phyloP scores from a whole-genome alignment of 2,113 vertebrate genomes.

The Myrmecobius fasciatus region DNA sequence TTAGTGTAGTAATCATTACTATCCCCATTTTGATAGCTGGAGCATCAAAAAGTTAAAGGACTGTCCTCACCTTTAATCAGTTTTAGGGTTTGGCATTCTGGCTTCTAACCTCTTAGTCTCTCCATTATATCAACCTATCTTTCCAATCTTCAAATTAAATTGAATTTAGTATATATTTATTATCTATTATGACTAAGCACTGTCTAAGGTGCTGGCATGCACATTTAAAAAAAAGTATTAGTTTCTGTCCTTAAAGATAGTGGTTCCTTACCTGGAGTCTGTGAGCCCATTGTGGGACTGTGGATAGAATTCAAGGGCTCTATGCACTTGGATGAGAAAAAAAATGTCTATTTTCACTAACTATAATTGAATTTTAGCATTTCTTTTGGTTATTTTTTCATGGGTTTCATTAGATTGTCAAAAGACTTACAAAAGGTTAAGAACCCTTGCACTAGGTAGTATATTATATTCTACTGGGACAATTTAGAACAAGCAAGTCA shows the following conservation, averaged over 20 bases:
- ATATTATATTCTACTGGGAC: background rate
- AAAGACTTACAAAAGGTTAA: too few species aligned
- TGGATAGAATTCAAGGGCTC: too few species aligned
- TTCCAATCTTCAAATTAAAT: background rate
- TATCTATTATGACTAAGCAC: background rate
- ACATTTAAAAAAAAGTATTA: too few species aligned
- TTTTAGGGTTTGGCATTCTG: background rate
- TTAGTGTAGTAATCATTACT: background rate
- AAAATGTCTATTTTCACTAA: background rate
- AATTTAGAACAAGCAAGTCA: background rate
- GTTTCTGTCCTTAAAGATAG: too few species aligned
- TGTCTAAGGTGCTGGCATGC: too few species aligned
- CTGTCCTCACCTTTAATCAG: background rate
- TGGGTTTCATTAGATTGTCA: too few species aligned
- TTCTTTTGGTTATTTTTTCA: too few species aligned
- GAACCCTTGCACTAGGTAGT: too few species aligned
- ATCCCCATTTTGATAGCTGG: background rate
- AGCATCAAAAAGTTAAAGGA: background rate
- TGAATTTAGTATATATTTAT: background rate
- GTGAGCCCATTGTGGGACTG: background rate
- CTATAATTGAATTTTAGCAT: too few species aligned
- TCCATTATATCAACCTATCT: background rate
- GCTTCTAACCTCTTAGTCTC: background rate
- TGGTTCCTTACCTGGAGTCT: background rate
- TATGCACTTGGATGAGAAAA: background rate